Evolutionary conservation across 2,888 invertebrate genomes (phyloP), one percentile per base, ranked within the genome.

Genomic region (Sericinus montela): DNA sequence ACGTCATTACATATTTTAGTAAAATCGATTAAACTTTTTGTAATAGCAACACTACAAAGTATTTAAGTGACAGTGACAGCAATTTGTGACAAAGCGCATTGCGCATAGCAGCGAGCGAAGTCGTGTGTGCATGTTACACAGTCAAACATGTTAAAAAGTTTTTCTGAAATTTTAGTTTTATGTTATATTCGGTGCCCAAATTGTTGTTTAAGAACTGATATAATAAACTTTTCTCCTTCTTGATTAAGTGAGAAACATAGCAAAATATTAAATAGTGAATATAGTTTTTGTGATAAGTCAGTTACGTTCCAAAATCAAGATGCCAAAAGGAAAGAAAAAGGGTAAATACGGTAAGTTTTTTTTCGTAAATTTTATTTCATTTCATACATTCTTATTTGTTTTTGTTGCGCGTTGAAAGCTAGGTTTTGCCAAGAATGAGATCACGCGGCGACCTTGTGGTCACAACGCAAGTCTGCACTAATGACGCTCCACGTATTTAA

Each of bases 271-370:
- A 67, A 63, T 87, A 87, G 87, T 85, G 84, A 84, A 82, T 91
- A 91, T 90, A 89, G 62, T 88, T 83, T 80, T 81, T 77, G 82
- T 85, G 77, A 56, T 62, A 65, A 87, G 86, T 89, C 60, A 63
- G 67, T 56, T 69, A 67, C 57, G 56, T 69, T 72, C 64, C 57
- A 59, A 63, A 63, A 70, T 55, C 54, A 69, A 51, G 55, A 94
- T 94, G 94, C 94, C 94, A 82, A 94, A 93, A 91, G 92, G 93
- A 83, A 92, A 92, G 89, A 92, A 92, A 88, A 93, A 91, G 91
- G 92, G 92, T 89, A 93, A 93, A 90, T 92, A 90, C 86, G 92
- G 93, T 93, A 70, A 90, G 91, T 75, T 53, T 11, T 48, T 34
- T 16, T 34, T 37, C 11, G 1, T 13, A 19, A 40, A 16, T 16